These are phyloP conservation scores for Acanthosoma haemorrhoidale DNA, from an alignment of 2,888 invertebrate genomes.

Conservation along the genomic window DNA sequence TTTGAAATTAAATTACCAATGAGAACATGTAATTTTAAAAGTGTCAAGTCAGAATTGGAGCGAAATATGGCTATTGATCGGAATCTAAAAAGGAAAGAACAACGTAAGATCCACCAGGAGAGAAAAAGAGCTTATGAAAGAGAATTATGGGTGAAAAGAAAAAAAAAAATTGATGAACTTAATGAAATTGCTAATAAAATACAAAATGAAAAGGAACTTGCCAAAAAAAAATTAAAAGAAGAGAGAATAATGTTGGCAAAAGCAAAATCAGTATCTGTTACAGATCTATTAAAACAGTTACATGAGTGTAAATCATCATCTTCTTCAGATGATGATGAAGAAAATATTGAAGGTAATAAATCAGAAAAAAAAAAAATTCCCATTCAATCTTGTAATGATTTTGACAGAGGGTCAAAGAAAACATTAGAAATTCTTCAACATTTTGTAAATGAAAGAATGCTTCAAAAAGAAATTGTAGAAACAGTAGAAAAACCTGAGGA, in stretches of 20 bases:
- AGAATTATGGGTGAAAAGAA: neutral
- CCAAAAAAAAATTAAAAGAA: neutral
- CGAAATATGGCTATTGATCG: neutral
- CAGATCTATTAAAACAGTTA: neutral
- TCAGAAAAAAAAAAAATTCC: neutral
- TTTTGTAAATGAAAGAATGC: conserved; percentile 31
- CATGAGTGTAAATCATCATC: neutral
- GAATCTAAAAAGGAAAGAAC: neutral
- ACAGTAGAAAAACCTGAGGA: conserved; percentile 58
- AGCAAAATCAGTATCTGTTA: neutral
- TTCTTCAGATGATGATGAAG: neutral
- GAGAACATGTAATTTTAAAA: conserved; percentile 48
- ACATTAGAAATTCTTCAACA: neutral
- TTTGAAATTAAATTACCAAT: conserved; percentile 8
- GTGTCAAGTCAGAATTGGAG: conserved; percentile 54
- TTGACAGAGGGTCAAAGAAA: neutral
- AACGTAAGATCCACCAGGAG: neutral
- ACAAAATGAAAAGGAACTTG: neutral
- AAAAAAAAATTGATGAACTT: neutral
- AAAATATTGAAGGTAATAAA: neutral
- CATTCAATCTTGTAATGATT: neutral
- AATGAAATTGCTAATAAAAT: neutral
- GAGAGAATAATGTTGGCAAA: neutral
- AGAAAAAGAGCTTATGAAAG: conserved; percentile 2
- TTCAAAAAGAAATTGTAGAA: conserved; percentile 53